Base-by-base conservation (phyloP, 2,888 invertebrate genomes). In the Aphrophora alni region DNA sequence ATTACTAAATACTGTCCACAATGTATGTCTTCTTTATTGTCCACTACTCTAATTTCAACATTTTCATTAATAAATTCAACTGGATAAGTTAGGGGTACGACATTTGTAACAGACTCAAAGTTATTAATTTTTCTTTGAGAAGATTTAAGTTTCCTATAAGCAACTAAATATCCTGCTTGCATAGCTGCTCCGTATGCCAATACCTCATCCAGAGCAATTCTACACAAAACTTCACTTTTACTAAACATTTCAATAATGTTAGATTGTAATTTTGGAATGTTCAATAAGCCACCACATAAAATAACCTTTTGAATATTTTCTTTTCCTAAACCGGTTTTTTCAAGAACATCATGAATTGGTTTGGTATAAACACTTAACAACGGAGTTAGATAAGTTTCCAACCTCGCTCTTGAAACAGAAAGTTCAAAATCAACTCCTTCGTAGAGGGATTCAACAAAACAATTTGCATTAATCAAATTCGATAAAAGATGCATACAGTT, bases 351-450 rank as follows among this genome's bases (percentile, higher is more conserved):
- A 75, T 91, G 90, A 71, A 93, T 90, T 5, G 93, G 92, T 81
- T 90, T 90, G 76, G 91, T 88, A 85, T 92, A 93, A 69, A 90
- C 88, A 5, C 90, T 89, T 80, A 93, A 89, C 83, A 92, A 90
- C 3, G 92, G 90, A 78, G 91, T 91, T 78, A 94, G 92, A 0
- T 93, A 89, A 86, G 92, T 93, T 86, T 94, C 93, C 87, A 93
- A 93, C 85, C 93, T 90, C 0, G 93, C 93, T 26, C 93, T 89
- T 0, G 93, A 92, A 78, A 93, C 90, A 88, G 92, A 93, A 82
- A 91, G 91, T 86, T 93, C 93, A 89, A 94, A 94, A 87, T 95
- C 95, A 0, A 95, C 92, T 82, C 95, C 95, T 87, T 95, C 95
- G 88, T 93, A 91, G 0, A 95, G 88, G 0, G 95, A 95, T 86